A percentile compares a stretch with the other conserved stretches of the same genome.
These are phyloP conservation scores for Tokudaia tokunoshimensis DNA, from an alignment of 2,797 vertebrate species.

Conservation along the genomic window DNA sequence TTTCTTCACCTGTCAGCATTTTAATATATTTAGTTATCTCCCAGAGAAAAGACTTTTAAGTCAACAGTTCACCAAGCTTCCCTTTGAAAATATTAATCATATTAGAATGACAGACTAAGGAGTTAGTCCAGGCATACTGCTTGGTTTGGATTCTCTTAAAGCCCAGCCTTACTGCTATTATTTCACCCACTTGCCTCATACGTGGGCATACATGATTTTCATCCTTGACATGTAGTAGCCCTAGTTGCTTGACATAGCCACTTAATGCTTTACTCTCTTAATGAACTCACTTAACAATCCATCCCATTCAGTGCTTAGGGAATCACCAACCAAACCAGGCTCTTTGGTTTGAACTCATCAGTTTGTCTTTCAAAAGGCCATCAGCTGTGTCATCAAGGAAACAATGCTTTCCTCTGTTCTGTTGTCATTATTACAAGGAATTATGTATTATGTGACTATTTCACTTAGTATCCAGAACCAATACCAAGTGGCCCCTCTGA, in stretches of 20 bases:
- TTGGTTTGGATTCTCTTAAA: not conserved
- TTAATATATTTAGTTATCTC: not conserved
- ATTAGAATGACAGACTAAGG: not conserved
- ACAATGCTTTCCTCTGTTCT: not conserved
- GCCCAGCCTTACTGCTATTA: not conserved
- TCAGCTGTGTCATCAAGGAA: not conserved
- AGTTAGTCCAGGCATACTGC: not conserved
- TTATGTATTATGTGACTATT: not conserved
- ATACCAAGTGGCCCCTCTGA: not conserved
- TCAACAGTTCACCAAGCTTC: constrained; percentile 2
- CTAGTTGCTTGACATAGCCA: not conserved
- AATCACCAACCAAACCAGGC: not conserved
- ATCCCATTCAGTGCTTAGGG: not conserved
- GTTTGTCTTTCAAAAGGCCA: not conserved
- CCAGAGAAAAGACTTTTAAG: constrained; percentile 16
- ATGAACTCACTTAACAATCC: not conserved
- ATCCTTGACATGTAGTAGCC: not conserved
- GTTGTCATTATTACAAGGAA: not conserved
- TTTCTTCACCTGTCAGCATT: not conserved
- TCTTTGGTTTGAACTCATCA: not conserved
- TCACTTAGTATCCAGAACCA: constrained; percentile 8
- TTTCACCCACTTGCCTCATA: not conserved
- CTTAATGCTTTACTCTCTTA: not conserved
- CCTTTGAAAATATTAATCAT: not conserved
- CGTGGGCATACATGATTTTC: not conserved